Percentiles rank a stretch among this genome's conserved stretches.
Conservation (phyloP, 2,888 invertebrate genomes). For the Pyralis farinalis region DNA sequence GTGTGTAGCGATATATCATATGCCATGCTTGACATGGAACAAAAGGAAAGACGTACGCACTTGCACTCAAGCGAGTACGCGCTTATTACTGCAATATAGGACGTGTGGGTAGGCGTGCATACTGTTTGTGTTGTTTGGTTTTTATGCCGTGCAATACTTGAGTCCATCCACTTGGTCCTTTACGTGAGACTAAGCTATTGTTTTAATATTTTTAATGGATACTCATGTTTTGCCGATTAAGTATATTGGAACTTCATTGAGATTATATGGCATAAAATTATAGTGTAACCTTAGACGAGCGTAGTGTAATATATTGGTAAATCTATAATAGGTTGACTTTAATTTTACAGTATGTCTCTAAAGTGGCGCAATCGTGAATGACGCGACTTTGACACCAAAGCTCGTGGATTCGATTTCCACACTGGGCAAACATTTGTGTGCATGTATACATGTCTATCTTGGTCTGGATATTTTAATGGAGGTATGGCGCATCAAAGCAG, state of each 20-base stretch:
- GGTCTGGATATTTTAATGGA: too few relatives aligned
- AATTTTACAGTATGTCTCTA: too few relatives aligned
- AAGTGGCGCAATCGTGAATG: too few relatives aligned
- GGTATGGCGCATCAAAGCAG: too few relatives aligned
- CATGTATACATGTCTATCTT: too few relatives aligned
- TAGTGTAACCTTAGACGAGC: too few relatives aligned
- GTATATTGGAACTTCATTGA: background rate
- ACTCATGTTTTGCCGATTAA: background rate
- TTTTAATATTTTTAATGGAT: background rate
- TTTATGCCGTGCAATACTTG: background rate
- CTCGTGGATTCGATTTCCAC: too few relatives aligned
- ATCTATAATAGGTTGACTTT: too few relatives aligned
- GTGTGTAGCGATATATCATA: background rate
- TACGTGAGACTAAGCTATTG: background rate
- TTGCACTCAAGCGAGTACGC: background rate
- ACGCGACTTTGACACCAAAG: too few relatives aligned
- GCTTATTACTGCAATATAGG: background rate
- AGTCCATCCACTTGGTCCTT: too few relatives aligned
- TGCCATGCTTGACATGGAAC: background rate
- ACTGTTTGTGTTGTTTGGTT: background rate
- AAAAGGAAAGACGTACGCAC: background rate
- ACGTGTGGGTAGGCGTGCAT: background rate
- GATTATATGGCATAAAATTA: constrained; percentile 1
- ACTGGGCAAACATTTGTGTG: too few relatives aligned
- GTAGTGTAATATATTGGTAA: too few relatives aligned